Conservation (phyloP, 2,888 invertebrate genomes). For the Zaprionus lineosus region DNA sequence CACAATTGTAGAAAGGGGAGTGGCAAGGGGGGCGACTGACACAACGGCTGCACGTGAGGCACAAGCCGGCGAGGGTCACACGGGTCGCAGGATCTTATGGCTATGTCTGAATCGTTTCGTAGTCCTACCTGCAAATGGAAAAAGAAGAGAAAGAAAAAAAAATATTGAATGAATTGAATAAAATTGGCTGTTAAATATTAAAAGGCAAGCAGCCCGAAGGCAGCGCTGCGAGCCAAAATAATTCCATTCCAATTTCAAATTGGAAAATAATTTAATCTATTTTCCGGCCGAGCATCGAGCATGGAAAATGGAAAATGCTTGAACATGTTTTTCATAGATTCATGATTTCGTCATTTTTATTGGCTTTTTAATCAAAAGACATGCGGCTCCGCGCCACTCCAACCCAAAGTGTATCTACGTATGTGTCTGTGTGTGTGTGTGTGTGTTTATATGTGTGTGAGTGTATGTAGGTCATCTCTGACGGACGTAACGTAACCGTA, state of each 20-base stretch:
- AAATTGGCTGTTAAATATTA: constrained; percentile 45
- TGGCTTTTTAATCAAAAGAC: constrained; percentile 66
- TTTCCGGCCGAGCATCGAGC: no score
- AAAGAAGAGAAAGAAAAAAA: background rate
- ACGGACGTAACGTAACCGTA: constrained; percentile 57
- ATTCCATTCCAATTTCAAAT: constrained; percentile 39
- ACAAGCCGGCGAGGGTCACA: no score
- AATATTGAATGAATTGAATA: constrained; percentile 17
- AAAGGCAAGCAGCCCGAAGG: constrained; percentile 17
- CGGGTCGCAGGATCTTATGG: no score
- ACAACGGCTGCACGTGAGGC: no score
- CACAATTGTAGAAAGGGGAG: background rate
- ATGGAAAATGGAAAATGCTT: background rate
- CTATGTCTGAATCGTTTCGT: constrained; percentile 14
- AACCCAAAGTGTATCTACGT: no score
- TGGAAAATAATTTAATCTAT: constrained; percentile 68
- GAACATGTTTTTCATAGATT: constrained; percentile 34
- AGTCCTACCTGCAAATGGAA: constrained; percentile 40
- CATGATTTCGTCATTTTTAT: constrained; percentile 53
- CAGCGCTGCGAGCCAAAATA: no score
- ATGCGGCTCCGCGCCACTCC: constrained; percentile 7
- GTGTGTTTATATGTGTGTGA: constrained; percentile 6
- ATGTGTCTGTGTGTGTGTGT: constrained; percentile 4
- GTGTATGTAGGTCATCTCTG: constrained; percentile 64
- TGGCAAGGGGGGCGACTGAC: background rate